Evolutionary conservation across 2,113 vertebrate genomes (phyloP).

Genomic region (Phycodurus eques): DNA sequence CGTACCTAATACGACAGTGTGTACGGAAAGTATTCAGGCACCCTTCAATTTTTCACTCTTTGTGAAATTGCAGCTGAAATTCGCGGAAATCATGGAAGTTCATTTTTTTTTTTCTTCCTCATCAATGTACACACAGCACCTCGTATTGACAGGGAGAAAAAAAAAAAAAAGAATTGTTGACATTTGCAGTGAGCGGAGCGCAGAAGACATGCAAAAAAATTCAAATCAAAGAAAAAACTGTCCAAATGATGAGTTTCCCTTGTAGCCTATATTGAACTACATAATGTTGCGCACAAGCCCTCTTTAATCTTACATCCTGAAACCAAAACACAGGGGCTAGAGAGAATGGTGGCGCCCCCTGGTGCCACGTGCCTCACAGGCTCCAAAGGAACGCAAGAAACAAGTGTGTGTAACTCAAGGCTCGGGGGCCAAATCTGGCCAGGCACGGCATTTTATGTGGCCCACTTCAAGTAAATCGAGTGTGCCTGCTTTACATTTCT

Average conservation of each 20-base stretch:
- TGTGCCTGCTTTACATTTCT: neutral
- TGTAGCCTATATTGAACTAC: conserved; percentile 7
- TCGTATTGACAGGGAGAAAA: no score
- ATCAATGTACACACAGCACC: no score
- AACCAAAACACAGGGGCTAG: neutral
- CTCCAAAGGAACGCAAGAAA: neutral
- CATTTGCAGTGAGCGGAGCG: neutral
- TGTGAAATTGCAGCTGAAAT: no score
- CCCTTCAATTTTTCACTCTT: no score
- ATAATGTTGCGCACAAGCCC: neutral
- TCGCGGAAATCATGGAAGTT: no score
- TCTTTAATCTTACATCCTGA: neutral
- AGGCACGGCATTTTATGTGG: neutral
- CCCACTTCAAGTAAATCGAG: neutral
- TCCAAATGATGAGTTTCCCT: neutral
- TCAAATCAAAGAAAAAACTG: neutral
- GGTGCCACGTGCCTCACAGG: conserved; percentile 15
- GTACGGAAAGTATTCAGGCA: no score
- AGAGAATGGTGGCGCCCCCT: conserved; percentile 50
- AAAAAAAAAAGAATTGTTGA: no score
- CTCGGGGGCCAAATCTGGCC: neutral
- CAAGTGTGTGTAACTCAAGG: neutral
- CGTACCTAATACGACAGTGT: neutral
- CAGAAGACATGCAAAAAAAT: no score
- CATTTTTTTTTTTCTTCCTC: no score